phyloP scores from a whole-genome alignment of 1,140 invertebrate genomes.

The Araneus ventricosus region DNA sequence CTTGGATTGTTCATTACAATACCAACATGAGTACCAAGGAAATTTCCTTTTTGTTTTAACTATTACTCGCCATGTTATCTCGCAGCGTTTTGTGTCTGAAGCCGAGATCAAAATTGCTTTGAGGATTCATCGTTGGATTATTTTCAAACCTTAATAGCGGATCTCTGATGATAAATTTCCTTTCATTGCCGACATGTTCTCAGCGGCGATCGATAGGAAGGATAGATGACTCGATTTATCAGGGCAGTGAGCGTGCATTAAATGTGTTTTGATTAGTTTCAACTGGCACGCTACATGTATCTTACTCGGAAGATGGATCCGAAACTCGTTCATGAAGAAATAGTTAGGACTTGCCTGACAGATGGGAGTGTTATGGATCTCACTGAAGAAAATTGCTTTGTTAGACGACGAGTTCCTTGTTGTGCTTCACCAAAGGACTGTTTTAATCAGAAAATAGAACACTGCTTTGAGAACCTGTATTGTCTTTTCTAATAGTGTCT shows the following conservation, averaged over 20 bases:
- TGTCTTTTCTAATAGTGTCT: too few species aligned
- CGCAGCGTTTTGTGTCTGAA: background rate
- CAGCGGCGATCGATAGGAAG: constrained; percentile 10
- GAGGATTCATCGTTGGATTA: background rate
- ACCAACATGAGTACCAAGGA: background rate
- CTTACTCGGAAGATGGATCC: background rate
- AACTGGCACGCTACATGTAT: background rate
- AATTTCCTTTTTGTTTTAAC: background rate
- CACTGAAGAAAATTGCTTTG: background rate
- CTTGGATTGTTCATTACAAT: background rate
- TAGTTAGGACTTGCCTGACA: background rate
- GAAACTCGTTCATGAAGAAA: constrained; percentile 28
- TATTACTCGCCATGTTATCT: constrained; percentile 6
- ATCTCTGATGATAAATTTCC: background rate
- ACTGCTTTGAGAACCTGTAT: too few species aligned
- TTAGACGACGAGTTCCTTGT: background rate
- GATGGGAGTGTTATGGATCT: background rate
- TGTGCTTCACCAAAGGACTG: too few species aligned
- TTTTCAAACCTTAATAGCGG: constrained; percentile 23
- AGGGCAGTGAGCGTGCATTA: constrained; percentile 28
- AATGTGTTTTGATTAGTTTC: constrained; percentile 51
- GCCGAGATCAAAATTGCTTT: background rate
- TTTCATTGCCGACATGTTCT: background rate
- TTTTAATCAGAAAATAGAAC: too few species aligned
- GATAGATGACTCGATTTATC: constrained; percentile 48